Evolutionary conservation across 1,140 invertebrate genomes (phyloP), one percentile per base, ranked within the genome.

Genomic region (Hyphantria cunea): DNA sequence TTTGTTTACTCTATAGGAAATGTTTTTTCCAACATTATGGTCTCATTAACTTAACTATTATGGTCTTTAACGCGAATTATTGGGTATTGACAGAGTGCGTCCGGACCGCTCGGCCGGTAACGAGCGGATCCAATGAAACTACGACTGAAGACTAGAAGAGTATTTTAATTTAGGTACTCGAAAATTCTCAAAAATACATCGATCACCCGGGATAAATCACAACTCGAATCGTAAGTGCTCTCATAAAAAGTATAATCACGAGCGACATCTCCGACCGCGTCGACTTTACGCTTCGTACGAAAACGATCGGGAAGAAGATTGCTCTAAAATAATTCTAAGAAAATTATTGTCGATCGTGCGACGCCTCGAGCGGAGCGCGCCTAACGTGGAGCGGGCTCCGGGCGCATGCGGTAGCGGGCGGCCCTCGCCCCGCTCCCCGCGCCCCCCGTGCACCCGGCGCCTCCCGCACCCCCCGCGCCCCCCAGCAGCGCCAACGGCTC

Each of bases 341-440:
- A 74, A 79, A 74, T 77, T 78, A 78, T 80, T 76, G 81, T 80
- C 79, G 64, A 39, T 39, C 9, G 70, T 25, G 74, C 62, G 64
- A 37, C 51, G 65, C 39, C 59, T 25, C 12, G 44, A 50, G n/a
- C 37, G 48, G 49, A 44, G 31, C 34, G 39, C 37, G 48, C 50
- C 13, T 25, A 1, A 5, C 5, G 62, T 55, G 15, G 64, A 39
- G 45, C 73, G 41, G 56, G 66, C 45, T 66, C 71, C 12, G 61
- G 65, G 15, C 76, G 71, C 45, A 11, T 78, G 74, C 33, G 74
- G 31, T 9, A 71, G 50, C 34, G 39, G 58, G 34, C 11, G 12
- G 44, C 55, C 32, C 49, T 52, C n/a, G 52, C 44, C 8, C 44
- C 55, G 48, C 53, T 55, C 4, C 62, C 61, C n/a, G n/a, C n/a